These are phyloP conservation scores for Hypsopygia costalis DNA, from an alignment of 2,888 invertebrate genomes.

Conservation along the genomic window DNA sequence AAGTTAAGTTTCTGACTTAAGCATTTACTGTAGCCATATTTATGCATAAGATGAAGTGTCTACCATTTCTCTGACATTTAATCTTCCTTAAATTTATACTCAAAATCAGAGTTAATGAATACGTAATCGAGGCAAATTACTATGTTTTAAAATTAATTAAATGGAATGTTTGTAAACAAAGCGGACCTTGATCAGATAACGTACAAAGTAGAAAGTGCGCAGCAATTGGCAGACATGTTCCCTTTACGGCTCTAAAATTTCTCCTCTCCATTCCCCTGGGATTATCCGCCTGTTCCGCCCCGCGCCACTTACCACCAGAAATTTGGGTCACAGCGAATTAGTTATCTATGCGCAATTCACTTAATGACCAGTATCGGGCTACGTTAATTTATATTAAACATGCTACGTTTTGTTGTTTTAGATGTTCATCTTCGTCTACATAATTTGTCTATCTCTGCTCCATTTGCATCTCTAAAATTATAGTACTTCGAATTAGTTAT, in stretches of 20 bases:
- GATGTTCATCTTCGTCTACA: too few species aligned
- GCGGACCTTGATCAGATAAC: constrained; percentile 12
- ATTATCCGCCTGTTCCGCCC: constrained; percentile 55
- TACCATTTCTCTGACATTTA: too few species aligned
- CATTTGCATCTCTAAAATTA: too few species aligned
- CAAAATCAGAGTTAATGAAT: too few species aligned
- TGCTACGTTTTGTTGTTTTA: too few species aligned
- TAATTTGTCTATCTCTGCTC: too few species aligned
- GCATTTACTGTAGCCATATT: too few species aligned
- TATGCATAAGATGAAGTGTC: too few species aligned
- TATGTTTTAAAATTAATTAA: background rate
- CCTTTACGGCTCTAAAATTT: constrained; percentile 48
- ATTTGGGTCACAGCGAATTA: constrained; percentile 69
- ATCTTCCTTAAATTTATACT: too few species aligned
- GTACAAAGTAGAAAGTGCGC: constrained; percentile 23
- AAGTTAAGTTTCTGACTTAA: too few species aligned
- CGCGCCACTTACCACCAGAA: constrained; percentile 52
- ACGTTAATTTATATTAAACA: constrained; percentile 8
- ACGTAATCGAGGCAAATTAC: background rate
- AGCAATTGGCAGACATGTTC: constrained; percentile 31
- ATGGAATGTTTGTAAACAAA: constrained; percentile 11
- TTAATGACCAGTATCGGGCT: constrained; percentile 40
- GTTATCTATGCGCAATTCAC: constrained; percentile 51
- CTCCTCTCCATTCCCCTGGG: constrained; percentile 45
- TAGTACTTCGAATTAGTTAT: too few species aligned